Conservation (phyloP, 37 sponge, comb jelly and placozoan species). For the Agelas oroides region DNA sequence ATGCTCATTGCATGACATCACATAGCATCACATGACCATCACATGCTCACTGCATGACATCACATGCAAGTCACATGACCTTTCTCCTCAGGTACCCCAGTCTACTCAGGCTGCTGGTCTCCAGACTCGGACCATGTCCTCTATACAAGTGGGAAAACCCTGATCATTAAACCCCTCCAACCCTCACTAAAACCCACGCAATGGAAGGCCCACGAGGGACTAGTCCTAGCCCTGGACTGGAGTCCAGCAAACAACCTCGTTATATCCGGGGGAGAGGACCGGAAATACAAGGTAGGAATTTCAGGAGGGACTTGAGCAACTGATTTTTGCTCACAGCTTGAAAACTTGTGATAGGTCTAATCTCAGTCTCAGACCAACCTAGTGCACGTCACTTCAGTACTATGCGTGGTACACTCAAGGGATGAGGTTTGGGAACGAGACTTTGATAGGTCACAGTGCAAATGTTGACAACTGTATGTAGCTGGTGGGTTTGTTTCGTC, state of each 20-base stretch:
- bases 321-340: too few relatives aligned
- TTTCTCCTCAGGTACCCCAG: constrained; percentile 65
- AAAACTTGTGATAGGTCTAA: not conserved
- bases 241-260: constrained; percentile 81
- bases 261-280: constrained; percentile 96
- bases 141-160: constrained; percentile 80
- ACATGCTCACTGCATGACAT: too few relatives aligned
- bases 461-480: too few relatives aligned
- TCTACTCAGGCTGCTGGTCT: constrained; percentile 90
- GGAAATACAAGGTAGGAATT: constrained; percentile 86
- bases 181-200: constrained; percentile 82
- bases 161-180: constrained; percentile 90
- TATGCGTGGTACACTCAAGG: too few relatives aligned
- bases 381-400: not conserved
- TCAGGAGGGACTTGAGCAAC: not conserved
- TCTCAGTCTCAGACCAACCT: not conserved
- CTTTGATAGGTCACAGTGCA: too few relatives aligned
- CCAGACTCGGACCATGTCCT: constrained; percentile 93
- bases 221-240: constrained; percentile 92
- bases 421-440: too few relatives aligned
- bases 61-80: too few relatives aligned
- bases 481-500: too few relatives aligned
- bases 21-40: too few relatives aligned
- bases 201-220: constrained; percentile 98
- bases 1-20: too few relatives aligned